A percentile compares a stretch with the other conserved stretches of the same genome.
These are phyloP conservation scores for Desmophyllum pertusum DNA, from an alignment of 92 coral and sea anemone species.

Conservation along the genomic window DNA sequence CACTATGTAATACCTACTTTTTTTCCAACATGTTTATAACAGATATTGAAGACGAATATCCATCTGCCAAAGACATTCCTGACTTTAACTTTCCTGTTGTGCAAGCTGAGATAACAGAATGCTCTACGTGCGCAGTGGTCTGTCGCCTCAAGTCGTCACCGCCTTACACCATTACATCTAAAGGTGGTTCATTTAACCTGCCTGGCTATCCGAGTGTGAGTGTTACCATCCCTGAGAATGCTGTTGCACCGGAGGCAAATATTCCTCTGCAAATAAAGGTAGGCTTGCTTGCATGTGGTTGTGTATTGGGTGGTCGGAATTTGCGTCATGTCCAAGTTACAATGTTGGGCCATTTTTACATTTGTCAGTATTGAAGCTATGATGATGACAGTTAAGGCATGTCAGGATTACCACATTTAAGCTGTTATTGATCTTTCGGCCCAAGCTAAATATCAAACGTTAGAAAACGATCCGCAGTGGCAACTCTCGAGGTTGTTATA, in stretches of 20 bases:
- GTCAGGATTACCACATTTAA: no score
- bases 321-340: not conserved
- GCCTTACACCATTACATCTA: not conserved
- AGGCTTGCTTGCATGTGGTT: not conserved
- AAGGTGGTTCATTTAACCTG: not conserved
- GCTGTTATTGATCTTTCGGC: no score
- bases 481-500: no score
- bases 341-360: not conserved
- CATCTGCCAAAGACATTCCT: no score
- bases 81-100: conserved; percentile 33
- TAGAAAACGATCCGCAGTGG: no score
- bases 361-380: not conserved
- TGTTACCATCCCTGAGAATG: conserved; percentile 13
- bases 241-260: no score
- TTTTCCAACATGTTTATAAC: not conserved
- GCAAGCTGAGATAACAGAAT: conserved; percentile 12
- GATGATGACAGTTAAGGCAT: no score
- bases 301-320: not conserved
- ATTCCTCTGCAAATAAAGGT: no score
- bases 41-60: no score
- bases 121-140: conserved; percentile 33
- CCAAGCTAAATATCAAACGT: no score
- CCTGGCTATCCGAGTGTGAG: conserved; percentile 18
- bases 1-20: no score
- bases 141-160: conserved; percentile 37